Percentiles rank a stretch among this genome's conserved stretches.
These are phyloP conservation scores for Zophobas morio DNA, from an alignment of 1,140 invertebrate species.

Conservation along the genomic window DNA sequence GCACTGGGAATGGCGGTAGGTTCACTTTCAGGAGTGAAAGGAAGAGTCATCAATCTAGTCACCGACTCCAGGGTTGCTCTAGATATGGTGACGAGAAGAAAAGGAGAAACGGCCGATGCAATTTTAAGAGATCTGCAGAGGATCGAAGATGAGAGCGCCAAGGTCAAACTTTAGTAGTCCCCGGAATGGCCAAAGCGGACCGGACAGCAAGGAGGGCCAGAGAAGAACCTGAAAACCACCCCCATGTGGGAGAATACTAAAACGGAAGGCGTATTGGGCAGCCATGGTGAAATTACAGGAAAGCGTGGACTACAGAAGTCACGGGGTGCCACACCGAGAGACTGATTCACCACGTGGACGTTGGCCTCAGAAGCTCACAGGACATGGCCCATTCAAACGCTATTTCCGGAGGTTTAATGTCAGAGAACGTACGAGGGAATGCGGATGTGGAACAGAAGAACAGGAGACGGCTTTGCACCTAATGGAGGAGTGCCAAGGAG, in stretches of 20 bases:
- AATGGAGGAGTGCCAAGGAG: too few species aligned
- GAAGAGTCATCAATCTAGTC: not conserved
- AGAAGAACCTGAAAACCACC: not conserved
- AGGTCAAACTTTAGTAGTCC: constrained; percentile 11
- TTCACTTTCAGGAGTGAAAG: not conserved
- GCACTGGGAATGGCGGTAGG: not conserved
- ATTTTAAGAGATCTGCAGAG: not conserved
- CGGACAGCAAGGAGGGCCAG: not conserved
- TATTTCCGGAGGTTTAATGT: constrained; percentile 9
- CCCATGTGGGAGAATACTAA: not conserved
- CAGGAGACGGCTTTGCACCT: not conserved
- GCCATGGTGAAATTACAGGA: constrained; percentile 3
- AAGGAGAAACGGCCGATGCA: constrained; percentile 12
- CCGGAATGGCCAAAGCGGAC: not conserved
- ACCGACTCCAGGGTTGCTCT: constrained; percentile 21
- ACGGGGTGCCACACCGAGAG: not conserved
- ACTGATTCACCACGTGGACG: not conserved
- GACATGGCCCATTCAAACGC: constrained; percentile 13
- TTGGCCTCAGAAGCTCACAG: not conserved
- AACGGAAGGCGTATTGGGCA: not conserved
- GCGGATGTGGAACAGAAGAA: not conserved
- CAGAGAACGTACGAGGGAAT: not conserved
- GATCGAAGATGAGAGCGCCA: constrained; percentile 14
- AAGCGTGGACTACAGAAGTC: not conserved
- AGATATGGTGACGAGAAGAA: constrained; percentile 11